Evolutionary conservation across 92 coral and sea anemone species (phyloP), one percentile per base, ranked within the genome.

Genomic region (Umimayanthus chanpuru): DNA sequence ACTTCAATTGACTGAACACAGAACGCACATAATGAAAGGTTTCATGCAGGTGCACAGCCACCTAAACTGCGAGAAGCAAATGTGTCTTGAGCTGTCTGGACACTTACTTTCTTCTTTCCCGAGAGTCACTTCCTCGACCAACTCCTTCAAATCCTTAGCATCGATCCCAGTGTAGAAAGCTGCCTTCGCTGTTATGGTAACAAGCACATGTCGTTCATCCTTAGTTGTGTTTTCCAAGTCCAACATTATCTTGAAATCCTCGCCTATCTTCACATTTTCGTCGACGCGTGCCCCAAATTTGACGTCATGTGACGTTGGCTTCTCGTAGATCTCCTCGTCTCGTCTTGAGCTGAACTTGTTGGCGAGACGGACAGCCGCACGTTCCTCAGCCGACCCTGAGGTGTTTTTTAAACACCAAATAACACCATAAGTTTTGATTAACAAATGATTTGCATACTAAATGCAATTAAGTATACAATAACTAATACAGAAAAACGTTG

Each of bases 101-200:
- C 20, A 79, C 2, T 26, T 53, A 95, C 98, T 92, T 81, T 84
- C 41, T 50, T 20, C 44, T 1, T 66, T 82, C 11, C 11, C 53
- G 2, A 95, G 87, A 7, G 30, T 36, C 75, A 95, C 67, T 3
- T 88, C 71, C 25, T 90, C 80, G 23, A 36, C 41, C 43, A 61
- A 11, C 28, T 53, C 64, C 40, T 87, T 88, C 74, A 93, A 61
- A 41, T 85, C 81, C 77, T 77, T 81, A 36, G 94, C 93, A 32
- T 75, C 68, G 21, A 91, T 90, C 26, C 98, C 98, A 9, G 96
- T 95, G 85, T 95, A 95, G 78, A 92, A 93, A 41, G 96, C 92
- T 64, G 90, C 68, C 72, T 88, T 89, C 20, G 96, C 43, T n/a
- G 86, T 90, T 44, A 95, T 86, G 73, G 88, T 72, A 32, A 95